Evolutionary conservation across 2,888 invertebrate genomes (phyloP).

Genomic region (Salticus scenicus): DNA sequence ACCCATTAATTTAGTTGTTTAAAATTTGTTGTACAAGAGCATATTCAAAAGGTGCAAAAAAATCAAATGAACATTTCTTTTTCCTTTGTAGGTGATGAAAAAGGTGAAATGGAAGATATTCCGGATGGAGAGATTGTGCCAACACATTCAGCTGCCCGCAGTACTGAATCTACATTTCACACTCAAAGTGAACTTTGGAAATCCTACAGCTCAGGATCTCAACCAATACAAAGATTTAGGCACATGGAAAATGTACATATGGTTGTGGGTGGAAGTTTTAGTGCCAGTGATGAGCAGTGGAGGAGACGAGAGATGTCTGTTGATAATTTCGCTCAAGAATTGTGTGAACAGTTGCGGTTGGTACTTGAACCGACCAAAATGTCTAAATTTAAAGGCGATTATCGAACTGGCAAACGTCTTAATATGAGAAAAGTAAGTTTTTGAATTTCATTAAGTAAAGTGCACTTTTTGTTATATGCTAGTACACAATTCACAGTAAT

Average conservation of each 20-base stretch:
- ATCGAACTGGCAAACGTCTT: conserved; percentile 94
- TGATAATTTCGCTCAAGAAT: conserved; percentile 82
- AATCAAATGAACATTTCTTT: too few relatives aligned
- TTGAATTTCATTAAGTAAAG: too few relatives aligned
- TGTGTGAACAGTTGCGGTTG: conserved; percentile 94
- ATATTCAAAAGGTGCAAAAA: too few relatives aligned
- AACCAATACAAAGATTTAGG: not conserved
- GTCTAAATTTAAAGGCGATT: conserved; percentile 94
- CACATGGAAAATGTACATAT: conserved; percentile 20
- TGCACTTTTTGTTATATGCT: too few relatives aligned
- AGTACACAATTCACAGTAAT: too few relatives aligned
- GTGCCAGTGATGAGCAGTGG: conserved; percentile 8
- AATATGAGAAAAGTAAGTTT: conserved; percentile 90
- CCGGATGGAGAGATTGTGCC: conserved; percentile 5
- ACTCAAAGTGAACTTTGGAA: conserved; percentile 77
- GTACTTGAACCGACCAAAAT: conserved; percentile 97
- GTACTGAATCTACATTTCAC: conserved; percentile 84
- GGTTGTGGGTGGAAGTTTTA: not conserved
- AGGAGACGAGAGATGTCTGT: conserved; percentile 23
- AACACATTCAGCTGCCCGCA: conserved; percentile 37
- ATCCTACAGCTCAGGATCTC: not conserved
- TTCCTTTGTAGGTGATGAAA: conserved; percentile 25
- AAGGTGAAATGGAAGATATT: conserved; percentile 49
- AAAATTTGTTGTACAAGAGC: too few relatives aligned
- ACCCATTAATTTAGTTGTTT: too few relatives aligned